Conservation (phyloP, 2,888 invertebrate genomes). For the Phlogophora meticulosa region DNA sequence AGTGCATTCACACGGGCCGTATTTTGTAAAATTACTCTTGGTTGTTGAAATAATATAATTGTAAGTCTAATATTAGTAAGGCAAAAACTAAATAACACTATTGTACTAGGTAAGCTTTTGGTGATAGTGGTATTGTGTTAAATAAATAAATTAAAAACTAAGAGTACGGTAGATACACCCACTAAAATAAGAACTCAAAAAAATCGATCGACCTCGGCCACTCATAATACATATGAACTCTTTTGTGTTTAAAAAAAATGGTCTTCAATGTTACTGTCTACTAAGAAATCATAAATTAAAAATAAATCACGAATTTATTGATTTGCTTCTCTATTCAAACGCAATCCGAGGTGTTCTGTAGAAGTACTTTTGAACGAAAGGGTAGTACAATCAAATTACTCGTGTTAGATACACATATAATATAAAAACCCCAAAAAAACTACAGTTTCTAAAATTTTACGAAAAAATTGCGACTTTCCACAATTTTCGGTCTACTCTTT, state of each 20-base stretch:
- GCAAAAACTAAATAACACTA: no score
- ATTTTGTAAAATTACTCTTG: no score
- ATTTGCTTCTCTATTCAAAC: constrained; percentile 68
- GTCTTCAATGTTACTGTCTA: constrained; percentile 11
- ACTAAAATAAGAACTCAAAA: neutral
- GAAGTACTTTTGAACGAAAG: constrained; percentile 43
- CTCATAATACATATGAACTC: constrained; percentile 9
- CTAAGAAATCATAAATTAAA: neutral
- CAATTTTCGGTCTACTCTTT: constrained; percentile 27
- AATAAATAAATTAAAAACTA: no score
- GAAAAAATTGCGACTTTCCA: constrained; percentile 52
- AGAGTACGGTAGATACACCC: no score
- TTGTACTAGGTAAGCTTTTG: no score
- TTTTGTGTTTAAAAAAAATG: constrained; percentile 15
- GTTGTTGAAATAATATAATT: no score
- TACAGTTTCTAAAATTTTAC: constrained; percentile 42
- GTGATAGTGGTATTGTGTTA: no score
- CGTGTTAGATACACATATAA: constrained; percentile 66
- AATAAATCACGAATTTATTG: neutral
- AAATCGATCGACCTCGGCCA: constrained; percentile 25
- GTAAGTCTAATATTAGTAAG: no score
- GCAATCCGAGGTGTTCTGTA: constrained; percentile 71
- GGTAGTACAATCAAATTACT: constrained; percentile 80
- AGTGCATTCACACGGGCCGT: no score
- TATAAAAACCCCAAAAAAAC: constrained; percentile 75